Base-by-base conservation (phyloP, 2,797 vertebrate genomes). In the Muraenolepis orangiensis region DNA sequence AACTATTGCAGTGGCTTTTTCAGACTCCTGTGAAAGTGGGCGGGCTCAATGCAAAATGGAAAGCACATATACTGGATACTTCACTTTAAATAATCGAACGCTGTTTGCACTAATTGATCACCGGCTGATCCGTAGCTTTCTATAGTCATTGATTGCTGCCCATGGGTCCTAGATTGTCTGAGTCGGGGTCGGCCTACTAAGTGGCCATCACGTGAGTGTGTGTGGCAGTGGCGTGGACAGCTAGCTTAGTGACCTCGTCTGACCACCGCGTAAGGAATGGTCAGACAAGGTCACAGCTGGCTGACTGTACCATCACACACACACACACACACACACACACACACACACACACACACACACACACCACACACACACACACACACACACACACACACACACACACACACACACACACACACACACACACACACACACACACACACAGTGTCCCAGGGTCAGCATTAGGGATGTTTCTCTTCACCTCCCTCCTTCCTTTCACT, bases 221-320 rank as follows among this genome's bases (percentile, higher is more conserved):
- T 87, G 88, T 87, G 87, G 86, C 86, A 86, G 85, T 85, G 82
- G 79, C 85, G 34, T 86, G 85, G 87, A 85, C 29, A 83, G 79
- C 81, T 74, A 82, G 77, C 76, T 78, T 73, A n/a, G n/a, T n/a
- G n/a, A n/a, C n/a, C n/a, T n/a, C n/a, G n/a, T n/a, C n/a, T n/a
- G n/a, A n/a, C n/a, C n/a, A n/a, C n/a, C n/a, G 78, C 79, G 78
- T 64, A 67, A 40, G 7, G 76, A 80, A 70, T 75, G 80, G 67
- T 30, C 70, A 71, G 23, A 64, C 70, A 80, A 80, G 46, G 38
- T 76, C 80, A 81, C 87, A 86, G 82, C 86, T 85, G 80, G 74
- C 66, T 42, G 40, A 32, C 14, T 38, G 32, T 38, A 51, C 16
- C 7, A n/a, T n/a, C n/a, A n/a, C 67, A 31, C 29, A 30, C 66